Conservation (phyloP, 2,113 vertebrate species). For the Pardalotus punctatus region DNA sequence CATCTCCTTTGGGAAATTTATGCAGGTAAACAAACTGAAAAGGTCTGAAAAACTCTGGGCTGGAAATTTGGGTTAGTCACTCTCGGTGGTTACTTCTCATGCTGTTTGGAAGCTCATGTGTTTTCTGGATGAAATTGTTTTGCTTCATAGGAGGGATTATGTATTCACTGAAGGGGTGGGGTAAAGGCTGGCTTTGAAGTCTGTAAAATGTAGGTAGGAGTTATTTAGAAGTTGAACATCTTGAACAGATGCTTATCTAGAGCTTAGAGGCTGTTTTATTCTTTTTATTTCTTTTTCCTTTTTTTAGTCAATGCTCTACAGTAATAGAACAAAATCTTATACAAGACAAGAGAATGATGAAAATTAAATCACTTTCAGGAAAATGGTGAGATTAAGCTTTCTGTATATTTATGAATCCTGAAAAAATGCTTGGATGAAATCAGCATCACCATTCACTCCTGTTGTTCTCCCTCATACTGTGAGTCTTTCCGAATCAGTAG, state of each 20-base stretch:
- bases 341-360: background rate
- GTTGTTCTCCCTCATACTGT: conserved; percentile 26
- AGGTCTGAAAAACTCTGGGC: background rate
- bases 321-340: background rate
- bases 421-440: conserved; percentile 18
- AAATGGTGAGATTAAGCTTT: background rate
- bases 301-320: background rate
- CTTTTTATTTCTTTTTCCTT: background rate
- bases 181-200: background rate
- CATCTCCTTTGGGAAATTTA: background rate
- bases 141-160: background rate
- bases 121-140: background rate
- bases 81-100: background rate
- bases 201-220: background rate
- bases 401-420: conserved; percentile 20
- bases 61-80: background rate
- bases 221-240: background rate
- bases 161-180: background rate
- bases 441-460: background rate
- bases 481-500: conserved; percentile 46
- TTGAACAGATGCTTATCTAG: background rate
- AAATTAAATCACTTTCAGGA: background rate
- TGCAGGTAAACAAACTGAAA: background rate
- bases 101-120: background rate
- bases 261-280: background rate